A percentile compares a stretch with the other conserved stretches of the same genome.
phyloP scores from a whole-genome alignment of 2,113 vertebrate genomes.

The Heloderma charlesbogerti region DNA sequence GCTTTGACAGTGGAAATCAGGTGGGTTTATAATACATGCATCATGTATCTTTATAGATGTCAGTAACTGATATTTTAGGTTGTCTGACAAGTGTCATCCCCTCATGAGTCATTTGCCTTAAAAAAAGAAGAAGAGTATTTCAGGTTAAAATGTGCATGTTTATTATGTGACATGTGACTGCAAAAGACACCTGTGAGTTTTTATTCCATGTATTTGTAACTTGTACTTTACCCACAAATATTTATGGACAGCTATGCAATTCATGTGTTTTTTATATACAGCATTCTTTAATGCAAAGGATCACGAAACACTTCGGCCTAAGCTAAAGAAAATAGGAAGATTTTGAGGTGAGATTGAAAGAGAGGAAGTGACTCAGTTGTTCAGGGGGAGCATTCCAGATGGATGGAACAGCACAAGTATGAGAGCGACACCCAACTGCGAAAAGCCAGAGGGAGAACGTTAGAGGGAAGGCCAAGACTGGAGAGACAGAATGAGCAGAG shows the following conservation, averaged over 20 bases:
- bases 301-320: constrained; percentile 53
- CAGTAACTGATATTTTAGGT: constrained; percentile 40
- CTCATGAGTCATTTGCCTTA: constrained; percentile 26
- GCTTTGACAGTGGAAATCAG: constrained; percentile 39
- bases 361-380: constrained; percentile 63
- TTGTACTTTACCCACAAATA: constrained; percentile 57
- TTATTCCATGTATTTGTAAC: constrained; percentile 36
- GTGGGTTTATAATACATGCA: constrained; percentile 9
- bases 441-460: background rate
- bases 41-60: constrained; percentile 42
- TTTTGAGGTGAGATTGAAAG: constrained; percentile 57
- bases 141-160: constrained; percentile 40
- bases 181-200: constrained; percentile 59
- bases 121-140: no score
- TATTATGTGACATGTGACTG: constrained; percentile 46
- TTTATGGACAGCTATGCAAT: constrained; percentile 53
- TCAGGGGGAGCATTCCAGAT: constrained; percentile 48
- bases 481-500: constrained; percentile 13
- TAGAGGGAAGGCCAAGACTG: constrained; percentile 22
- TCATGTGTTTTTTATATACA: constrained; percentile 43
- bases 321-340: constrained; percentile 48
- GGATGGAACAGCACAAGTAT: constrained; percentile 31
- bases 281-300: constrained; percentile 35
- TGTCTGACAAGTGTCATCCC: constrained; percentile 42
- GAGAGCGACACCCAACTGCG: constrained; percentile 49